Percentiles rank a stretch among this genome's conserved stretches.
These are phyloP conservation scores for Plagodis dolabraria DNA, from an alignment of 2,888 invertebrate genomes.

Conservation along the genomic window DNA sequence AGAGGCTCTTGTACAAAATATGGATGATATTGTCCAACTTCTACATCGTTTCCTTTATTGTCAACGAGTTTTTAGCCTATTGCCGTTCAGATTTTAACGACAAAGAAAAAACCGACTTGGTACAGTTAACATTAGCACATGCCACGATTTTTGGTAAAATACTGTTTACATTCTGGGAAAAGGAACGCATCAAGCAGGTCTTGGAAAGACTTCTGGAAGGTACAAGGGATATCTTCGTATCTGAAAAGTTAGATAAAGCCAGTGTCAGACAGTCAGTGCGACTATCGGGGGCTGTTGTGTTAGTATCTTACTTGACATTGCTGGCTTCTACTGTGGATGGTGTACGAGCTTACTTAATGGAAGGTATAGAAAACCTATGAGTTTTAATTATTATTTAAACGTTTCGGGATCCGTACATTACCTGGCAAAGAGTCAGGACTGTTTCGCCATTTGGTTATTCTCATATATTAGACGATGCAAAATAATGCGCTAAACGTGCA, in stretches of 20 bases:
- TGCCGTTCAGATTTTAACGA: constrained; percentile 49
- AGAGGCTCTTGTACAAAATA: constrained; percentile 41
- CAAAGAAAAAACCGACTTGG: constrained; percentile 54
- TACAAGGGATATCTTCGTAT: constrained; percentile 35
- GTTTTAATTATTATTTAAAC: no score
- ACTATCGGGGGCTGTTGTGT: constrained; percentile 38
- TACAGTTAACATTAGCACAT: constrained; percentile 55
- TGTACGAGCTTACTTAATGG: constrained; percentile 44
- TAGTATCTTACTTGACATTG: constrained; percentile 42
- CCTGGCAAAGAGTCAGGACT: no score
- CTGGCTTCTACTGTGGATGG: constrained; percentile 43
- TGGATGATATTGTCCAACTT: constrained; percentile 51
- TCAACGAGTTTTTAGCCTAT: constrained; percentile 50
- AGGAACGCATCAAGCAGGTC: constrained; percentile 44
- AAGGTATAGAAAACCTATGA: constrained; percentile 53
- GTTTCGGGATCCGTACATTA: no score
- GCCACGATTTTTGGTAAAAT: constrained; percentile 51
- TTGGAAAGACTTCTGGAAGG: constrained; percentile 55
- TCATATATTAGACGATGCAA: no score
- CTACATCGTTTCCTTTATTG: constrained; percentile 43
- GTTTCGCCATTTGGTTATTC: no score
- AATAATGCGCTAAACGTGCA: no score
- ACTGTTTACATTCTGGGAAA: constrained; percentile 48
- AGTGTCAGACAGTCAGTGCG: constrained; percentile 48
- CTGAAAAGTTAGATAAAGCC: constrained; percentile 43